Percentiles rank a stretch among this genome's conserved stretches.
These are phyloP conservation scores for Apeira syringaria DNA, from an alignment of 2,888 invertebrate genomes.

Conservation along the genomic window DNA sequence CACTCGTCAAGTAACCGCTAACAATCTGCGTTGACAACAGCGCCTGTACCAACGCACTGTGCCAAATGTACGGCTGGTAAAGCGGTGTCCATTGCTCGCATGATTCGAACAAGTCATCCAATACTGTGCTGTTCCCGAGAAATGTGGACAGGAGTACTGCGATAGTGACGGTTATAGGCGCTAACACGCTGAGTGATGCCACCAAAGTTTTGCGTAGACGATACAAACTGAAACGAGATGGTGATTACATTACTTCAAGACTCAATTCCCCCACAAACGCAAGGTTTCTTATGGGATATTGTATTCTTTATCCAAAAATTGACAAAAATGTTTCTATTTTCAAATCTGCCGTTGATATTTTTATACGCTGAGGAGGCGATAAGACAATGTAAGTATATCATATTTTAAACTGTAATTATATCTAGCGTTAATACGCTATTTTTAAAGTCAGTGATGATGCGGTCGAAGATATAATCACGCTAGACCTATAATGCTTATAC, in stretches of 20 bases:
- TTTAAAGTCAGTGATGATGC: too few relatives aligned
- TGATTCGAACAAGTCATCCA: constrained; percentile 62
- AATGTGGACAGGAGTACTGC: constrained; percentile 63
- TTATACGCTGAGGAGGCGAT: too few relatives aligned
- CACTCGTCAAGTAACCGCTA: constrained; percentile 85
- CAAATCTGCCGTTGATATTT: too few relatives aligned
- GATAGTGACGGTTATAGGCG: constrained; percentile 58
- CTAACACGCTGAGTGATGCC: constrained; percentile 62
- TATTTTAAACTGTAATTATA: too few relatives aligned
- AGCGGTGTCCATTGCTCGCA: constrained; percentile 67
- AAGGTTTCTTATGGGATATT: too few relatives aligned
- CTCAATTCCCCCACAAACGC: too few relatives aligned
- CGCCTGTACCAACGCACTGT: constrained; percentile 85
- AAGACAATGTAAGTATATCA: too few relatives aligned
- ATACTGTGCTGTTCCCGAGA: constrained; percentile 54
- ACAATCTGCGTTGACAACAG: constrained; percentile 86
- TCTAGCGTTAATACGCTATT: too few relatives aligned
- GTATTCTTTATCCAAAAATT: too few relatives aligned
- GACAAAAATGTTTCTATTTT: too few relatives aligned
- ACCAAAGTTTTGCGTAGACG: constrained; percentile 77
- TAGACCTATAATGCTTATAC: too few relatives aligned
- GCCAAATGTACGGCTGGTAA: constrained; percentile 79
- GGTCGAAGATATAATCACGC: too few relatives aligned
- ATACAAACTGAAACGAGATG: constrained; percentile 66
- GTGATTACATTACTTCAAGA: constrained; percentile 1